Evolutionary conservation across 2,888 invertebrate genomes (phyloP).

Genomic region (Hypercompe scribonia): DNA sequence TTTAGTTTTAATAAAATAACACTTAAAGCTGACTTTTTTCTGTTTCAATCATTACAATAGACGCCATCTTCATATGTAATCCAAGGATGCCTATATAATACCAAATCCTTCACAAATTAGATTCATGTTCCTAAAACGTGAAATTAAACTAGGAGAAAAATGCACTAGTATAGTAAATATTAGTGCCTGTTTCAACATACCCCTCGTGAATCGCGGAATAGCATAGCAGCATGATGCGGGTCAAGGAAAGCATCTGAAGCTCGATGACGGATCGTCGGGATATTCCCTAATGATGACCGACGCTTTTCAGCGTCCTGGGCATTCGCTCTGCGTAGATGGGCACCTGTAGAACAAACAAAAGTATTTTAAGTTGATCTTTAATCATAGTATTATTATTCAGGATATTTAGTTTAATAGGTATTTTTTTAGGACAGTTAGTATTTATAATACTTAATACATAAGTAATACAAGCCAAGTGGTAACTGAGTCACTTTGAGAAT

Average conservation of each 20-base stretch:
- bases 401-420: too few species aligned
- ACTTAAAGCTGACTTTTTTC: too few species aligned
- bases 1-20: too few species aligned
- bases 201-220: constrained; percentile 97
- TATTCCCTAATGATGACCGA: constrained; percentile 91
- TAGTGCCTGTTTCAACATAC: constrained; percentile 85
- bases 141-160: not conserved
- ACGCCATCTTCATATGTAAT: too few species aligned
- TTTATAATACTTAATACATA: too few species aligned
- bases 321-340: constrained; percentile 91
- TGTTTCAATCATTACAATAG: too few species aligned
- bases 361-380: not conserved
- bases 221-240: constrained; percentile 95
- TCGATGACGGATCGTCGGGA: constrained; percentile 83
- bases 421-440: too few species aligned
- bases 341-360: constrained; percentile 86
- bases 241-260: constrained; percentile 93
- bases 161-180: not conserved
- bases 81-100: too few species aligned
- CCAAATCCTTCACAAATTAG: not conserved
- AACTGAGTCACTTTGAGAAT: too few species aligned
- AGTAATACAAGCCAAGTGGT: too few species aligned
- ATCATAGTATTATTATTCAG: not conserved
- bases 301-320: constrained; percentile 92
- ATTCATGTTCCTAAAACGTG: not conserved